A percentile compares a stretch with the other conserved stretches of the same genome.
Evolutionary conservation across 2,113 vertebrate genomes (phyloP).

Genomic region (Elanoides forficatus): DNA sequence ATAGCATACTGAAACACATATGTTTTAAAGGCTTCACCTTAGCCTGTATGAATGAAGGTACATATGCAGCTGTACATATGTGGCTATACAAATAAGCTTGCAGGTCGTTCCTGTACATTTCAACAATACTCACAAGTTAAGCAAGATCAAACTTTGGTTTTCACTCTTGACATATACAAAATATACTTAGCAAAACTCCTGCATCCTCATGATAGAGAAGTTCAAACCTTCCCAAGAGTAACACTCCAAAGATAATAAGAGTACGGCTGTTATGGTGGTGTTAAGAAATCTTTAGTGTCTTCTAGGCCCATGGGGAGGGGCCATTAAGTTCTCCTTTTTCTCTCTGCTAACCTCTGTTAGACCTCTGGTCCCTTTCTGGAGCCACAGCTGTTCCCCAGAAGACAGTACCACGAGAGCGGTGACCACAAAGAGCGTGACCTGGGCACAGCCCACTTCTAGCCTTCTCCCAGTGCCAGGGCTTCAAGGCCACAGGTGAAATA

Average conservation of each 20-base stretch:
- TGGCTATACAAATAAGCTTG: background rate
- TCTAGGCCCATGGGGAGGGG: background rate
- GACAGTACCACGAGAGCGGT: background rate
- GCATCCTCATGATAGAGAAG: background rate
- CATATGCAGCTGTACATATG: background rate
- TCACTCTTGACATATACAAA: background rate
- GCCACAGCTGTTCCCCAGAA: background rate
- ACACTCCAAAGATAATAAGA: background rate
- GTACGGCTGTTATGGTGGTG: background rate
- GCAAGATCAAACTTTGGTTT: background rate
- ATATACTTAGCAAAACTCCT: background rate
- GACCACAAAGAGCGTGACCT: background rate
- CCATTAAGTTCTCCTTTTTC: background rate
- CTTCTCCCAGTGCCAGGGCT: background rate
- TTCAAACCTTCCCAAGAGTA: background rate
- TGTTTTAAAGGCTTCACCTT: background rate
- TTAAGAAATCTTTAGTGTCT: background rate
- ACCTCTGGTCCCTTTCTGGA: background rate
- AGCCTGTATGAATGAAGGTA: background rate
- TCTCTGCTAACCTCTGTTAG: fast-evolving
- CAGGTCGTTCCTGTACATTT: background rate
- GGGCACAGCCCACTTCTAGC: background rate
- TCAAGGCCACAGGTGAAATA: background rate
- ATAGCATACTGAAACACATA: fast-evolving
- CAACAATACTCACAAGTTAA: background rate